Evolutionary conservation across 2,797 vertebrate genomes (phyloP), one percentile per base, ranked within the genome.

Genomic region (Morus bassanus): DNA sequence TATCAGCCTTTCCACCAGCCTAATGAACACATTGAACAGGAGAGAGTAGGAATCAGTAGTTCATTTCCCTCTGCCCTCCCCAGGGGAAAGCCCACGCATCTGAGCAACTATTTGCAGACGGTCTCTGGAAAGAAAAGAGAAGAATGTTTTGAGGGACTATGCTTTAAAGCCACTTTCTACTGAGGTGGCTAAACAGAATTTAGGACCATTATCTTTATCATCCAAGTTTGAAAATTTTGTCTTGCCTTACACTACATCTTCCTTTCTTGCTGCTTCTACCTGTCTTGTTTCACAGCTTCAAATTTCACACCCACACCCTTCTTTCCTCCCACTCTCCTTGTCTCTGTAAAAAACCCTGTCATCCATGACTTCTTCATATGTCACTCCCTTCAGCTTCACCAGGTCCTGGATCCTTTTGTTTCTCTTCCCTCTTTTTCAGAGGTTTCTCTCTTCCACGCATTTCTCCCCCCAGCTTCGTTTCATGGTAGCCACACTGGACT

Each of bases 301-400:
- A 31, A 83, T 92, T 88, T 94, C 92, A 91, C 95, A 96, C 94
- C 91, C 75, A 97, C 96, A 31, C 68, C 27, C 54, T 91, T 84
- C 87, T 94, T 97, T 50, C 87, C 64, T 94, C 96, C 94, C 69
- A 96, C 89, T 64, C 59, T 75, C 89, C 91, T 96, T 94, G 68
- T 94, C 89, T 96, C 83, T 85, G 56, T 87, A 91, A 88, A 88
- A 92, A 84, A n/a, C 0, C 37, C 51, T 89, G 82, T 93, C 95
- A 93, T 83, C 95, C 76, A 69, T 75, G 45, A 68, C 61, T 96
- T 93, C 77, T 83, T 91, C 50, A 13, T 67, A 64, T 65, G 30
- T 78, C 17, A 5, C 67, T 87, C 54, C 74, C 84, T 83, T 93
- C 81, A 91, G 68, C 78, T 53, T 91, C 89, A 72, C 53, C 13